Base-by-base conservation (phyloP, 2,113 vertebrate species). In the Lanius collurio region DNA sequence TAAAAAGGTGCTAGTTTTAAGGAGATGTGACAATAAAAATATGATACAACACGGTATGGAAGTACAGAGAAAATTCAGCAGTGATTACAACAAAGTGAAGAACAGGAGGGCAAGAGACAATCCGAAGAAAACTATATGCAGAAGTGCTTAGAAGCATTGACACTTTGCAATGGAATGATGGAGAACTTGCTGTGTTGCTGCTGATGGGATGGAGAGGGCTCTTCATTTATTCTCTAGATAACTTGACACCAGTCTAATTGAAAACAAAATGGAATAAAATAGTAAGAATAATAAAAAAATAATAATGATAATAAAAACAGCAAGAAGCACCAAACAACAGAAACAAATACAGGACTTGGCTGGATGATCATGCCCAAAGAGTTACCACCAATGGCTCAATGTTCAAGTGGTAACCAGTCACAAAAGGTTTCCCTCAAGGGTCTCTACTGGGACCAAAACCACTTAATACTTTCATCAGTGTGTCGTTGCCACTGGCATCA, bases 141-240 rank as follows among this genome's bases (percentile, higher is more conserved):
- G 35, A 67, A 42, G 6, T 56, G 67, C 10, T 27, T 64, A 67
- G 19, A 92, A 56, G 44, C 31, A 42, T 7, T 35, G 49, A 35
- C 52, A 7, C 19, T 88, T 83, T 55, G 27, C 27, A 33, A 6
- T 23, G 27, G 42, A 82, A 64, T 73, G 11, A 28, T 4, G 33
- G 23, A 50, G 33, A 78, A 65, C 60, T 79, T 68, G 42, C n/a
- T 46, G 15, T 67, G 23, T 26, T 93, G 56, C 23, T 64, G 60
- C 10, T 35, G 78, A 37, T 50, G 47, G 18, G 35, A 53, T 63
- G 47, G 67, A 63, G 49, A 71, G 4, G 49, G 24, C 15, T 84
- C 41, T 82, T 92, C 78, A 35, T 47, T 93, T 71, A 96, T 52
- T 94, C 89, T 92, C 63, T 85, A 5, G n/a, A 90, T 20, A 88